Conservation (phyloP, 2,113 vertebrate genomes). For the Scytalopus superciliaris region DNA sequence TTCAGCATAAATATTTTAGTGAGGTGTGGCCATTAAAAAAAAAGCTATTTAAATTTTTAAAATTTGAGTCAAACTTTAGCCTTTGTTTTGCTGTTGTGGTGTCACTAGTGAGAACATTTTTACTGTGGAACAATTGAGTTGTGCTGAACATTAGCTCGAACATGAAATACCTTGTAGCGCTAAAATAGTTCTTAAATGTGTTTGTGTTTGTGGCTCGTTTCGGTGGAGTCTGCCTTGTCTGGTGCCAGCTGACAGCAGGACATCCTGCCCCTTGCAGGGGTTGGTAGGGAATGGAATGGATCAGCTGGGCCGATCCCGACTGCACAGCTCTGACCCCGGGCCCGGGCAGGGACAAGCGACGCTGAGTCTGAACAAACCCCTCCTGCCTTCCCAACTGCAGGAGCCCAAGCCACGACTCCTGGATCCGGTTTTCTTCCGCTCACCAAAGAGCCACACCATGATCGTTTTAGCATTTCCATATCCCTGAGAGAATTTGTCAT, state of each 20-base stretch:
- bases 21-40: not conserved
- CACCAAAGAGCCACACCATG: not conserved
- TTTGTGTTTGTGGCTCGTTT: not conserved
- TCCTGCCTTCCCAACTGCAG: not conserved
- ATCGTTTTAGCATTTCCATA: not conserved
- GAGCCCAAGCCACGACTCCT: not conserved
- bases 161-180: not conserved
- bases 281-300: accelerated
- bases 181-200: not conserved
- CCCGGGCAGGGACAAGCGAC: accelerated
- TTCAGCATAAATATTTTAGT: not conserved
- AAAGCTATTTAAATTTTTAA: not conserved
- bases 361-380: not conserved
- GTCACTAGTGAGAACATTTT: not conserved
- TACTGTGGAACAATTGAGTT: not conserved
- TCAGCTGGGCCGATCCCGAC: not conserved
- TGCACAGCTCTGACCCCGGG: accelerated
- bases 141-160: not conserved
- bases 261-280: not conserved
- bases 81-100: not conserved
- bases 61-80: not conserved
- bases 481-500: not conserved
- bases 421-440: not conserved
- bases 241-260: not conserved
- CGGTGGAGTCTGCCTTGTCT: not conserved